phyloP scores from a whole-genome alignment of 2,113 vertebrate genomes.

The Otis tarda region DNA sequence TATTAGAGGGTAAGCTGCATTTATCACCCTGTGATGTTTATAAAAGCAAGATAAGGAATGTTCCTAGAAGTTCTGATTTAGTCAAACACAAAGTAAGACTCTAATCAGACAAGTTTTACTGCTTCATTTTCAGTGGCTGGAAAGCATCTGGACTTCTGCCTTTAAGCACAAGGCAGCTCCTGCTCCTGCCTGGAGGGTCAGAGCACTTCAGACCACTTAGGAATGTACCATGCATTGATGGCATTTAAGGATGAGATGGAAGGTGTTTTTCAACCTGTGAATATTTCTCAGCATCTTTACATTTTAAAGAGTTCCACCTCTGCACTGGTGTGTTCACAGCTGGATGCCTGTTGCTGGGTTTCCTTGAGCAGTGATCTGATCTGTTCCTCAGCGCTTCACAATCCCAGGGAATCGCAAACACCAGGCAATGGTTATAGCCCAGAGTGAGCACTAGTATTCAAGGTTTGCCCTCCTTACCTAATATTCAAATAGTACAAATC shows the following conservation, averaged over 20 bases:
- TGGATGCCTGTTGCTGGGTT: neutral
- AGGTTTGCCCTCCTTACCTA: neutral
- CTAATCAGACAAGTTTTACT: neutral
- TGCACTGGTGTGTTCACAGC: neutral
- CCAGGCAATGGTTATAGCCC: accelerated
- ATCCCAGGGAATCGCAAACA: too few species aligned
- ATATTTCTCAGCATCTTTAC: neutral
- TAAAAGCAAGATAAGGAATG: neutral
- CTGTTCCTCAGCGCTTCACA: neutral
- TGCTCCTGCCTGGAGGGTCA: neutral
- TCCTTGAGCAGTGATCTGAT: neutral
- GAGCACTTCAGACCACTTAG: neutral
- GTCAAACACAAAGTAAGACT: neutral
- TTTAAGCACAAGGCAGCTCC: neutral
- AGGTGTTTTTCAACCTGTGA: neutral
- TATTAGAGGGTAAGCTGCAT: neutral
- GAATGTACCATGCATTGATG: accelerated
- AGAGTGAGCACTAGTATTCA: accelerated
- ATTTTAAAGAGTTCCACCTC: neutral
- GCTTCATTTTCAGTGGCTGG: neutral
- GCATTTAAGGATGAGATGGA: neutral
- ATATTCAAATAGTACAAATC: neutral
- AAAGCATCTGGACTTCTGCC: neutral
- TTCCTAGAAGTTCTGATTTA: neutral
- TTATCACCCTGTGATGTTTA: neutral